phyloP scores from a whole-genome alignment of 2,797 vertebrate species.

The Phalanger gymnotis region DNA sequence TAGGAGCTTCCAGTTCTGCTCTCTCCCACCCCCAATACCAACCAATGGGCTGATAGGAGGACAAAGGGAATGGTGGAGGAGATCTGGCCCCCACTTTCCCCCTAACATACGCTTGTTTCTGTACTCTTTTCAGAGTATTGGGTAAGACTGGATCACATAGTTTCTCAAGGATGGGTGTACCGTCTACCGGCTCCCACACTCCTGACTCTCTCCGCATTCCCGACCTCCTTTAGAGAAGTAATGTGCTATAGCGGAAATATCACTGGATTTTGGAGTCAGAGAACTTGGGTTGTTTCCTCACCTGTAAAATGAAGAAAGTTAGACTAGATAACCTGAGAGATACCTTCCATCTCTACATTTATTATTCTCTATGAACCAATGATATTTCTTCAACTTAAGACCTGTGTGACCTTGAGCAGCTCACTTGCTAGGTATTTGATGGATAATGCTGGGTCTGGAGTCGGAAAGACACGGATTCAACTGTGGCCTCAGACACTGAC shows the following conservation, averaged over 20 bases:
- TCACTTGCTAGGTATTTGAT: not conserved
- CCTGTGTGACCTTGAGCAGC: not conserved
- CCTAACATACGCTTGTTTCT: not conserved
- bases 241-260: not conserved
- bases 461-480: not conserved
- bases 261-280: not conserved
- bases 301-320: not conserved
- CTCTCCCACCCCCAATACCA: not conserved
- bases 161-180: not conserved
- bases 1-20: not conserved
- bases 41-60: not conserved
- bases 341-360: not conserved
- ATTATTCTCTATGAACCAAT: not conserved
- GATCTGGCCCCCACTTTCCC: not conserved
- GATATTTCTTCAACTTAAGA: not conserved
- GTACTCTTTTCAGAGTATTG: not conserved
- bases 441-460: not conserved
- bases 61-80: not conserved
- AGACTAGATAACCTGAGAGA: not conserved
- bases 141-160: not conserved
- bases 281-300: not conserved
- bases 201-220: not conserved
- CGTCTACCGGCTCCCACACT: not conserved
- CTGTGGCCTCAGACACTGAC: not conserved
- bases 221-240: not conserved